A percentile compares a stretch with the other conserved stretches of the same genome.
Evolutionary conservation across 2,888 invertebrate species (phyloP).

Genomic region (Andrena minutula): DNA sequence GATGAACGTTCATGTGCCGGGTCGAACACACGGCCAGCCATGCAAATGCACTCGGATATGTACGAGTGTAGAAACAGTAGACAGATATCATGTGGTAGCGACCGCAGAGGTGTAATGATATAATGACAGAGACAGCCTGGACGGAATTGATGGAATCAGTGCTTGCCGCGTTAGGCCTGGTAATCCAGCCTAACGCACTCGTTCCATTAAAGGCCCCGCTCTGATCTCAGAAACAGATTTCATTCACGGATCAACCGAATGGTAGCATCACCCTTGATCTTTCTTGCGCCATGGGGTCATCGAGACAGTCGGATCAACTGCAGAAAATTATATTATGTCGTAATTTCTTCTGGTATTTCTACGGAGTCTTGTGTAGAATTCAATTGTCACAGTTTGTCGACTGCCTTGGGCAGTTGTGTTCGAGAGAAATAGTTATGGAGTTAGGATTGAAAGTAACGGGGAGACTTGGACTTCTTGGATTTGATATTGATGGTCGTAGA

Average conservation of each 20-base stretch:
- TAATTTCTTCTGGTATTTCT: background rate
- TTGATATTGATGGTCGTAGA: no score
- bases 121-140: constrained; percentile 81
- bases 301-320: constrained; percentile 13
- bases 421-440: no score
- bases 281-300: constrained; percentile 13
- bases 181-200: constrained; percentile 76
- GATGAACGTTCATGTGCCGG: constrained; percentile 9
- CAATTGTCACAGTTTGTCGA: background rate
- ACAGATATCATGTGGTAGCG: constrained; percentile 67
- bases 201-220: constrained; percentile 64
- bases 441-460: no score
- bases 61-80: constrained; percentile 43
- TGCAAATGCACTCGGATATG: background rate
- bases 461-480: no score
- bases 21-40: background rate
- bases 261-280: constrained; percentile 43
- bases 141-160: constrained; percentile 83
- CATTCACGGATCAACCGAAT: constrained; percentile 52
- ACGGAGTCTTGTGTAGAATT: background rate
- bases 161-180: constrained; percentile 76
- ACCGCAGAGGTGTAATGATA: constrained; percentile 79
- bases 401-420: no score
- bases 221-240: constrained; percentile 62
- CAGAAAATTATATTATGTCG: background rate